A percentile compares a stretch with the other conserved stretches of the same genome.
Evolutionary conservation across 2,888 invertebrate species (phyloP).

Genomic region (Leptothorax acervorum): DNA sequence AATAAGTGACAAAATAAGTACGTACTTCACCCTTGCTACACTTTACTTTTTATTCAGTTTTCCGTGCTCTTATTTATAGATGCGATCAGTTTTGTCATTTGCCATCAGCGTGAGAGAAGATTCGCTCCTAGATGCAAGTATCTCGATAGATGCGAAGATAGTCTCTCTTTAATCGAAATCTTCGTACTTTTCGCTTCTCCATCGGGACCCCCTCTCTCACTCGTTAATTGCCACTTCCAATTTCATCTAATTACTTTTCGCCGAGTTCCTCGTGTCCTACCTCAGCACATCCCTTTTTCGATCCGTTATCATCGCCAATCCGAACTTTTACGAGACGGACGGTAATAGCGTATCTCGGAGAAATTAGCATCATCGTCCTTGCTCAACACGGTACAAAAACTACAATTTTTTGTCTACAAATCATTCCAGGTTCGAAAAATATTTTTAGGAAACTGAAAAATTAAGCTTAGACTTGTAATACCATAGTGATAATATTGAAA

Average conservation of each 20-base stretch:
- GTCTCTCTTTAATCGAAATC: slow-evolving; percentile 74
- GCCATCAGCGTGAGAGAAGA: slow-evolving; percentile 14
- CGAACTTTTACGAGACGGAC: neutral
- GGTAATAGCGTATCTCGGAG: slow-evolving; percentile 31
- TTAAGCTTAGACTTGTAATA: neutral
- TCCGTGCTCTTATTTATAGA: neutral
- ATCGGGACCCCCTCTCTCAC: slow-evolving; percentile 44
- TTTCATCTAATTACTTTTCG: slow-evolving; percentile 77
- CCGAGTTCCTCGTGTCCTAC: slow-evolving; percentile 5
- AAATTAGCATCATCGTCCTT: slow-evolving; percentile 33
- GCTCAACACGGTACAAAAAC: neutral
- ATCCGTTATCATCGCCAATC: slow-evolving; percentile 43
- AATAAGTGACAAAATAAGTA: slow-evolving; percentile 2
- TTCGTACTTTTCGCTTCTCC: slow-evolving; percentile 65
- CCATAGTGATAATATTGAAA: neutral
- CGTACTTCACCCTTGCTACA: neutral
- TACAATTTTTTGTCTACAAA: neutral
- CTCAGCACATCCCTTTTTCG: slow-evolving; percentile 36
- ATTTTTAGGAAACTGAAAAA: neutral
- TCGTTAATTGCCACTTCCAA: slow-evolving; percentile 71
- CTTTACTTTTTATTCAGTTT: neutral
- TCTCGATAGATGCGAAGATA: slow-evolving; percentile 58
- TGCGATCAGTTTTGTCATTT: slow-evolving; percentile 29
- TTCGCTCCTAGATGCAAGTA: slow-evolving; percentile 56
- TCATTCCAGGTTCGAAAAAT: neutral